Base-by-base conservation (phyloP, 2,113 vertebrate species). In the Cheilinus undulatus region DNA sequence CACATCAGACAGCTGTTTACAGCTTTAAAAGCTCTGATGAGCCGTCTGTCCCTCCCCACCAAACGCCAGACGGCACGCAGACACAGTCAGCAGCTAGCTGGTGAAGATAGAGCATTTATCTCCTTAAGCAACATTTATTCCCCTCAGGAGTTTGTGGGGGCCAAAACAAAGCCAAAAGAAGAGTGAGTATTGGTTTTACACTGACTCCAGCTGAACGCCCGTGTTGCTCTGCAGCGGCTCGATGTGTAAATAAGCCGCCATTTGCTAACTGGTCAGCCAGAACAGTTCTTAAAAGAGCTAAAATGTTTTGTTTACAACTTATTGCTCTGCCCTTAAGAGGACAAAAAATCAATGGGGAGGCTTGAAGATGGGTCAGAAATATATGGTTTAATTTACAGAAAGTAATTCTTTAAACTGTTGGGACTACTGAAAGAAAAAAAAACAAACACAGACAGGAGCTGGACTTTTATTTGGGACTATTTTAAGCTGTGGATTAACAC, bases 1-100 rank as follows among this genome's bases (percentile, higher is more conserved):
- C 60, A 28, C 27, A 56, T 45, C 51, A 23, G 45, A 61, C 63
- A 43, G 49, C 22, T 28, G 40, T 36, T 67, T 52, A 28, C 48
- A 52, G 22, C 38, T 22, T 10, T 14, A 45, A 45, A 49, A 26
- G 43, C 65, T 34, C 58, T 62, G 23, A 76, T 69, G 4, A 14
- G 8, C 30, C 28, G 8, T 12, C 24, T 42, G 69, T 43, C 56
- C 8, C 43, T 58, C n/a, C 24, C 60, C 11, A 28, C 28, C 38
- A 38, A 34, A n/a, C 42, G 13, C 5, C 42, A 45, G 42, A 45
- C 42, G 8, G 20, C 56, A 43, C 15, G 42, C 28, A 20, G 26
- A 26, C 27, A 65, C 51, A 53, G 23, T 52, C 67, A 38, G 60
- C 27, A 15, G 53, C 32, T 54, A 26, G 17, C 42, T n/a, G 19